A percentile compares a stretch with the other conserved stretches of the same genome.
Evolutionary conservation across 2,113 vertebrate genomes (phyloP).

Genomic region (Leptocoma aspasia): DNA sequence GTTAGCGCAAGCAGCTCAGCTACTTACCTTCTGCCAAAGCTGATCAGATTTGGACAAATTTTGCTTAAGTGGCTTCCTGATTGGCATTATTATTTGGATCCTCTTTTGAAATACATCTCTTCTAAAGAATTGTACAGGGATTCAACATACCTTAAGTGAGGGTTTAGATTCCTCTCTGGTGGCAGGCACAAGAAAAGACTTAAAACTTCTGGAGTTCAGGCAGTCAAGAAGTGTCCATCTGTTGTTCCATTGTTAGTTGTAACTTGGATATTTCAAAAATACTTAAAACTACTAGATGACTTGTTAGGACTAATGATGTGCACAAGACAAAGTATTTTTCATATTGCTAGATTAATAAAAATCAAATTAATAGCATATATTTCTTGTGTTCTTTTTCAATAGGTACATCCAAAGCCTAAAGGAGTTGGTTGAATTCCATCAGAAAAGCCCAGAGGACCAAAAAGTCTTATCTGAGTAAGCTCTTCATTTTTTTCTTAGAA

Average conservation of each 20-base stretch:
- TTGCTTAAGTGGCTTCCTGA: not conserved
- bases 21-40: not conserved
- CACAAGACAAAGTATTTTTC: not conserved
- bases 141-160: fast-evolving
- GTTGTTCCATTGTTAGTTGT: not conserved
- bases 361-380: not conserved
- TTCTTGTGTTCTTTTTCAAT: not conserved
- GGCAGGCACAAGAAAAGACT: not conserved
- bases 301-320: not conserved
- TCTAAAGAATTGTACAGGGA: not conserved
- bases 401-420: constrained; percentile 88
- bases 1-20: not conserved
- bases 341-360: not conserved
- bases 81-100: not conserved
- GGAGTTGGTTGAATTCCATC: constrained; percentile 91
- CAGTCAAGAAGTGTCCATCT: not conserved
- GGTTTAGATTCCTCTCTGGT: not conserved
- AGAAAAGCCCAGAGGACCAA: constrained; percentile 86
- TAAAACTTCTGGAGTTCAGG: not conserved
- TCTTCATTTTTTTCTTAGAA: constrained; percentile 65
- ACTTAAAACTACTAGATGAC: not conserved
- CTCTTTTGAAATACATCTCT: not conserved
- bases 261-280: not conserved
- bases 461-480: constrained; percentile 87
- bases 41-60: not conserved